phyloP scores from a whole-genome alignment of 2,888 invertebrate species.

The Macrostomum cliftonense region DNA sequence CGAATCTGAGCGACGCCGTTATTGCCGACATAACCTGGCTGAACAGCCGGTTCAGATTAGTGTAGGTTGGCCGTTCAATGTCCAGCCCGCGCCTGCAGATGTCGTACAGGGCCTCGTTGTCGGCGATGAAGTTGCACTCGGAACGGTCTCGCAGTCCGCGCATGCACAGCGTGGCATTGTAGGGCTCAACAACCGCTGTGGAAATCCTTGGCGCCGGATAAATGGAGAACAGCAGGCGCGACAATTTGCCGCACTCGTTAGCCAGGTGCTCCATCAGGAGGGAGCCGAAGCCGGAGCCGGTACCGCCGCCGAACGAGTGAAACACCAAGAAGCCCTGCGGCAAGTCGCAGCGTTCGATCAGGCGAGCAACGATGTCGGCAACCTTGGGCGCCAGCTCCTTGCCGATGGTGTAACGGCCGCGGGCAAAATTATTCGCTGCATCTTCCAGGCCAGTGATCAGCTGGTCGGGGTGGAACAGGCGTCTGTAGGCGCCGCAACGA shows the following conservation, averaged over 20 bases:
- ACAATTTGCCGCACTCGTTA: slow-evolving; percentile 12
- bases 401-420: slow-evolving; percentile 13
- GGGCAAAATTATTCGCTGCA: slow-evolving; percentile 15
- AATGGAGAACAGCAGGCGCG: slow-evolving; percentile 12
- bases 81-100: slow-evolving; percentile 5
- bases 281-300: slow-evolving; percentile 14
- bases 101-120: slow-evolving; percentile 14
- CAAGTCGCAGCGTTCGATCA: slow-evolving; percentile 11
- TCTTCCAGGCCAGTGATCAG: slow-evolving; percentile 12
- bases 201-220: slow-evolving; percentile 13
- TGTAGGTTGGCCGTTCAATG: slow-evolving; percentile 4
- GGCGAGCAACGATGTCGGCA: slow-evolving; percentile 2
- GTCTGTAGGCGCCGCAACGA: slow-evolving; percentile 6
- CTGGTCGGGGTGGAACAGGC: slow-evolving; percentile 13
- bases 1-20: slow-evolving; percentile 5
- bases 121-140: slow-evolving; percentile 51
- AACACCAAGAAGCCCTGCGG: slow-evolving; percentile 14
- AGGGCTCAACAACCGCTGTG: slow-evolving; percentile 14
- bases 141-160: slow-evolving; percentile 50
- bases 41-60: slow-evolving; percentile 1
- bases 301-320: slow-evolving; percentile 15
- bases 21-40: slow-evolving; percentile 6
- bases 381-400: slow-evolving; percentile 7
- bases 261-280: slow-evolving; percentile 12
- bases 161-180: slow-evolving; percentile 13